A percentile compares a stretch with the other conserved stretches of the same genome.
Conservation (phyloP, 2,797 vertebrate genomes). For the Ara ararauna region DNA sequence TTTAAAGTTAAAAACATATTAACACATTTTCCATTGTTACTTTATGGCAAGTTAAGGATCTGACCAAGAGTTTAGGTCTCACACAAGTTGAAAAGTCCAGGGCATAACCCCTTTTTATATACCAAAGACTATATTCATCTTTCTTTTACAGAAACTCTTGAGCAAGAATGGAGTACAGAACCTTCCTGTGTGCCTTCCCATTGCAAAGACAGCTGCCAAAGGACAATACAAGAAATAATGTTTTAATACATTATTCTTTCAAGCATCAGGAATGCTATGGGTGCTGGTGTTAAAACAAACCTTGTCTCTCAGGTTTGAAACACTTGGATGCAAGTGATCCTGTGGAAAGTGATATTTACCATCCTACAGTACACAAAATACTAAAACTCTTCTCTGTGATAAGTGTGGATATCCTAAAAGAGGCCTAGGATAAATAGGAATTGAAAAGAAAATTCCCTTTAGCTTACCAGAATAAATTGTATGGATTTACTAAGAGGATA, state of each 20-base stretch:
- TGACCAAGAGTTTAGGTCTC: neutral
- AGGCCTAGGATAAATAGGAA: conserved; percentile 19
- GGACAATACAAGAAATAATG: neutral
- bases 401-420: conserved; percentile 33
- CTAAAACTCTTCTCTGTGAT: neutral
- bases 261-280: neutral
- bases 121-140: neutral
- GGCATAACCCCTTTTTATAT: neutral
- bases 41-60: neutral
- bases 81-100: neutral
- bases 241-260: neutral
- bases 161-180: neutral
- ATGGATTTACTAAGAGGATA: conserved; percentile 47
- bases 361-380: neutral
- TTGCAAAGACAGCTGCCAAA: neutral
- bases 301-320: neutral
- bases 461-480: conserved; percentile 40
- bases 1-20: neutral
- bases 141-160: neutral
- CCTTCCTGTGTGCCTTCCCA: neutral
- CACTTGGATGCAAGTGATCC: neutral
- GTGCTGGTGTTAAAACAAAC: neutral
- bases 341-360: neutral
- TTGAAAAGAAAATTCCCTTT: conserved; percentile 35
- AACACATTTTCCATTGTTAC: neutral